Evolutionary conservation across 2,113 vertebrate genomes (phyloP), one percentile per base, ranked within the genome.

Genomic region (Micronycteris hirsuta): DNA sequence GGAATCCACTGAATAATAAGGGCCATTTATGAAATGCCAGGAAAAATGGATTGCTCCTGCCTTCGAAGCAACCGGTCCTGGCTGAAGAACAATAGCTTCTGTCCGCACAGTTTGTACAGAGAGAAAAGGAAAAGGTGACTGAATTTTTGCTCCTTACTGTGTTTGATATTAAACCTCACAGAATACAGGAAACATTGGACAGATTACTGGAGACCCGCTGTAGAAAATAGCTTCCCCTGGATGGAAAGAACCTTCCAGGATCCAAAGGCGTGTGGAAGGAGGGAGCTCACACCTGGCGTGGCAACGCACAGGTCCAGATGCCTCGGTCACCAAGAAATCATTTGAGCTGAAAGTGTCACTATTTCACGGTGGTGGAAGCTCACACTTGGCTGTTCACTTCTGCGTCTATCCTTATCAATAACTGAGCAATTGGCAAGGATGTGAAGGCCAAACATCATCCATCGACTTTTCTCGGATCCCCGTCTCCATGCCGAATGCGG

Each of bases 1-100:
- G 85, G 82, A 91, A 88, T 70, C 58, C 77, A 20, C n/a, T 15
- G 92, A 82, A 89, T 94, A 92, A 97, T 91, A 88, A 96, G 89
- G 81, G 63, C 73, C 82, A 91, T 91, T 94, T 94, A 87, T 93
- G 90, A 95, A 95, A 83, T 58, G 71, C 89, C 94, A 96, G 81
- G 76, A 76, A 70, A 86, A 96, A 94, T 10, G n/a, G 71, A 94
- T 94, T 71, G 90, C 68, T 93, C 49, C 38, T 10, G n/a, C 78
- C 73, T 56, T 82, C 67, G 45, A 33, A 92, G 81, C 68, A 83
- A 52, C 54, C 33, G 24, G 56, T 54, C 41, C 58, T 47, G 43
- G 43, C 4, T 6, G 58, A 45, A 41, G 43, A 94, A 36, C 20
- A 93, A 38, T 8, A 33, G 15, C 28, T 13, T 41, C 65, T 28